These are phyloP conservation scores for Acestrorhynchus altus DNA, from an alignment of 2,797 vertebrate genomes.

Conservation along the genomic window DNA sequence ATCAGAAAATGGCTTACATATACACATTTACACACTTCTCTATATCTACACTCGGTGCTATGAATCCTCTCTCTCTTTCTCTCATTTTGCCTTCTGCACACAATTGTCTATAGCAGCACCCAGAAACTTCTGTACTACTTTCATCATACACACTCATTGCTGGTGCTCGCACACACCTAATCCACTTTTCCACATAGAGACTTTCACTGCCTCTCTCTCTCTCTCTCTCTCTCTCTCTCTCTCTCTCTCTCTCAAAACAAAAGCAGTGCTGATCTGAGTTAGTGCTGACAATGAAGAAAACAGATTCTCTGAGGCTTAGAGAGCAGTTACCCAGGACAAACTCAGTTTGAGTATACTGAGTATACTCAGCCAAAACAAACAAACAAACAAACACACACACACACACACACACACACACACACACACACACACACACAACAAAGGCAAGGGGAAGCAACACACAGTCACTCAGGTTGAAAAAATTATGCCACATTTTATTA, in stretches of 20 bases:
- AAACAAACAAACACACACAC: constrained; percentile 42
- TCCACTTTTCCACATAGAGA: constrained; percentile 22
- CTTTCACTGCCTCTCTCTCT: not conserved
- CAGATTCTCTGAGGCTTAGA: constrained; percentile 28
- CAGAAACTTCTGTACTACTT: constrained; percentile 39
- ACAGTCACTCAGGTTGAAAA: no score
- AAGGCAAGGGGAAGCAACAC: constrained; percentile 54
- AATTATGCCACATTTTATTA: not conserved
- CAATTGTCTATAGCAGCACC: constrained; percentile 24
- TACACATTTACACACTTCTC: not conserved
- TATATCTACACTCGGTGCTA: no score
- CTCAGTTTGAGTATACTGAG: constrained; percentile 28
- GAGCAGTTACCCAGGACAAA: constrained; percentile 34
- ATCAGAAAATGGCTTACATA: no score
- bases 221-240: constrained; percentile 12
- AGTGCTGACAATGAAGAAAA: constrained; percentile 51
- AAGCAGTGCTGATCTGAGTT: constrained; percentile 45
- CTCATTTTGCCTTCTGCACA: not conserved
- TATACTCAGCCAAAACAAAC: constrained; percentile 24
- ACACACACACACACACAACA: constrained; percentile 41
- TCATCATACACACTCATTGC: constrained; percentile 24
- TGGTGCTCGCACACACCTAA: constrained; percentile 22
- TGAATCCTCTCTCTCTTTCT: not conserved
- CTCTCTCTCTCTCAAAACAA: constrained; percentile 34
- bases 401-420: constrained; percentile 36